These are phyloP conservation scores for Drosophila pegasa DNA, from an alignment of 2,888 invertebrate species.

Conservation along the genomic window DNA sequence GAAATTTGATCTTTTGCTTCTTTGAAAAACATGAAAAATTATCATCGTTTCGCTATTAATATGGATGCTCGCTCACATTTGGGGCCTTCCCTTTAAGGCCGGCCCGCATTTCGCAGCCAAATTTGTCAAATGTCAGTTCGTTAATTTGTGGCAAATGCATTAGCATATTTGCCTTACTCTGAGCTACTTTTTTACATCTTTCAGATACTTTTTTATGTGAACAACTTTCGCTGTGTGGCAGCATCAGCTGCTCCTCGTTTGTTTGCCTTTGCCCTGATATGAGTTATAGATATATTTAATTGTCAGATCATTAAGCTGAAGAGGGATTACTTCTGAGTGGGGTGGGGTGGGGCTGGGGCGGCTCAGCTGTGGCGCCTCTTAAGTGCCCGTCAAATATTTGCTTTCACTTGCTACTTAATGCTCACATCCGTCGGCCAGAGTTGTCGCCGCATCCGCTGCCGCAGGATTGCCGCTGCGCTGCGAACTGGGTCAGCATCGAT, in stretches of 20 bases:
- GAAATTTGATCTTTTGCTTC: background rate
- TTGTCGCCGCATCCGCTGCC: background rate
- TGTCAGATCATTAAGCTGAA: conserved; percentile 66
- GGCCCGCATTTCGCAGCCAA: conserved; percentile 2
- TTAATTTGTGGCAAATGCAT: conserved; percentile 21
- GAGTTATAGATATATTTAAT: conserved; percentile 65
- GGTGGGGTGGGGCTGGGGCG: background rate
- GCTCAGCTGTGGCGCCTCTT: conserved; percentile 38
- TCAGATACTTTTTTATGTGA: conserved; percentile 5
- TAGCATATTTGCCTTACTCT: conserved; percentile 21
- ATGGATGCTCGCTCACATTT: background rate
- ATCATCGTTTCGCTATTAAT: conserved; percentile 31
- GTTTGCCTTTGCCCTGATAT: conserved; percentile 2
- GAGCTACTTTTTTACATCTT: conserved; percentile 4
- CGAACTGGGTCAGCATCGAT: conserved; percentile 80
- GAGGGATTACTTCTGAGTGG: conserved; percentile 6
- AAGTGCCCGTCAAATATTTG: conserved; percentile 78
- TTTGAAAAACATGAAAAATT: conserved; percentile 3
- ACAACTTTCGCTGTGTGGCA: conserved; percentile 42
- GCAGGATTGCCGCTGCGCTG: conserved; percentile 12
- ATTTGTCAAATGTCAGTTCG: conserved; percentile 34
- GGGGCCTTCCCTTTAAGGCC: conserved; percentile 20
- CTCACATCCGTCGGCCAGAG: conserved; percentile 57
- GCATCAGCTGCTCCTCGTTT: conserved; percentile 12
- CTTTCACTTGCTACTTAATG: conserved; percentile 75